A percentile compares a stretch with the other conserved stretches of the same genome.
Conservation (phyloP, 2,888 invertebrate species). For the Drosophila mercatorum region DNA sequence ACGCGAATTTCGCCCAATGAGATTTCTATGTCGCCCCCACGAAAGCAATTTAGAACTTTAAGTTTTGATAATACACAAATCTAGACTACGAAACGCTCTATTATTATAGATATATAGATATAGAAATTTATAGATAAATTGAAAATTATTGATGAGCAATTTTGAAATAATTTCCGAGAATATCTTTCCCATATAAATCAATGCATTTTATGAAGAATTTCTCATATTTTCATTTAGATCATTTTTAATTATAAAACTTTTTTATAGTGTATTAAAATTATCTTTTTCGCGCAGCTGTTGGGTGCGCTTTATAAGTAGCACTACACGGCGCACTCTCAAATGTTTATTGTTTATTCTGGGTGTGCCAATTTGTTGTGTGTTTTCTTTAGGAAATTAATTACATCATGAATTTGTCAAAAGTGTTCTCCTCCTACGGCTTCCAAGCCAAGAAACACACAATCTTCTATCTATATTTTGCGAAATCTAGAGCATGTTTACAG, state of each 20-base stretch:
- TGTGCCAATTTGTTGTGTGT: conserved; percentile 69
- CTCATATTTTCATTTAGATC: background rate
- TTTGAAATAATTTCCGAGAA: background rate
- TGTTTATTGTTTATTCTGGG: conserved; percentile 73
- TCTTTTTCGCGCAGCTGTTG: conserved; percentile 10
- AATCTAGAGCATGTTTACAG: conserved; percentile 37
- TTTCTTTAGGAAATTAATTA: conserved; percentile 68
- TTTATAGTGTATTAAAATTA: conserved; percentile 24
- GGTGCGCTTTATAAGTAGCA: conserved; percentile 40
- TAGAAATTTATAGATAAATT: background rate
- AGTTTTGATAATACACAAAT: background rate
- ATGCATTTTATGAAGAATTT: background rate
- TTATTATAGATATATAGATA: background rate
- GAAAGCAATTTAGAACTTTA: background rate
- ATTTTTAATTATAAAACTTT: background rate
- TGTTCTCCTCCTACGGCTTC: conserved; percentile 21
- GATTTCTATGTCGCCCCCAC: conserved; percentile 16
- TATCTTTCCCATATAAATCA: background rate
- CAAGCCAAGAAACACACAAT: conserved; percentile 14
- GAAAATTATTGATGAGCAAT: background rate
- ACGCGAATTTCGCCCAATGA: conserved; percentile 43
- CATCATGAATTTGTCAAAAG: conserved; percentile 75
- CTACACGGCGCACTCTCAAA: conserved; percentile 37
- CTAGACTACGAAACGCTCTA: conserved; percentile 16
- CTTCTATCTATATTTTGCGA: conserved; percentile 22